phyloP scores from a whole-genome alignment of 2,888 invertebrate genomes.

The Tuberolachnus salignus region DNA sequence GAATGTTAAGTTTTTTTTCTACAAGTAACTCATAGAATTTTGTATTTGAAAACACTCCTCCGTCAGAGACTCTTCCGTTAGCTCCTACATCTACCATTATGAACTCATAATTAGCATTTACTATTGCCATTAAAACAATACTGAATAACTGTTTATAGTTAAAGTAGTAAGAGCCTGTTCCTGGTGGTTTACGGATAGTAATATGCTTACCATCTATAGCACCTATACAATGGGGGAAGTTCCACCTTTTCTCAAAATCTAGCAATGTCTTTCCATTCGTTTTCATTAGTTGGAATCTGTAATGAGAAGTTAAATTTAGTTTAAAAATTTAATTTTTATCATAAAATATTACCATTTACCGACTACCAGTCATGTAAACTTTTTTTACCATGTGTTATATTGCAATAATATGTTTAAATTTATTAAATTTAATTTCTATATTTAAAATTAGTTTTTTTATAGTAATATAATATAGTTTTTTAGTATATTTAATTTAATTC shows the following conservation, averaged over 20 bases:
- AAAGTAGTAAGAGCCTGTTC: slow-evolving; percentile 59
- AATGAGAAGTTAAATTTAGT: slow-evolving; percentile 28
- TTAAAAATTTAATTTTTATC: too few relatives aligned
- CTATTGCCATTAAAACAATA: slow-evolving; percentile 60
- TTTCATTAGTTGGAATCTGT: slow-evolving; percentile 19
- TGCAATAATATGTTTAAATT: too few relatives aligned
- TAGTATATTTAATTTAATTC: slow-evolving; percentile 20
- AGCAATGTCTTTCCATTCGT: slow-evolving; percentile 30
- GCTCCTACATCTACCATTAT: slow-evolving; percentile 59
- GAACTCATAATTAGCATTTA: too few relatives aligned
- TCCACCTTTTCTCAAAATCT: slow-evolving; percentile 34
- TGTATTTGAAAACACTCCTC: slow-evolving; percentile 59
- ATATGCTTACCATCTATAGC: slow-evolving; percentile 60
- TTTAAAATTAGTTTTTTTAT: slow-evolving; percentile 11
- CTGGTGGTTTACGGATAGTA: slow-evolving; percentile 58
- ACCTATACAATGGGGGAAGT: slow-evolving; percentile 58
- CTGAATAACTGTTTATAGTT: slow-evolving; percentile 60
- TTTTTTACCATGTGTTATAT: too few relatives aligned
- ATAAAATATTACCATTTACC: too few relatives aligned
- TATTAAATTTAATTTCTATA: slow-evolving; percentile 22
- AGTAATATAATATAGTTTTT: slow-evolving; percentile 25
- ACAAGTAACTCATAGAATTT: slow-evolving; percentile 57
- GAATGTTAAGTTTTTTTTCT: slow-evolving; percentile 56
- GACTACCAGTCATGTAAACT: too few relatives aligned
- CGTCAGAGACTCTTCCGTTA: slow-evolving; percentile 60